These are phyloP conservation scores for Sardinella longiceps DNA, from an alignment of 2,797 vertebrate species.

Conservation along the genomic window DNA sequence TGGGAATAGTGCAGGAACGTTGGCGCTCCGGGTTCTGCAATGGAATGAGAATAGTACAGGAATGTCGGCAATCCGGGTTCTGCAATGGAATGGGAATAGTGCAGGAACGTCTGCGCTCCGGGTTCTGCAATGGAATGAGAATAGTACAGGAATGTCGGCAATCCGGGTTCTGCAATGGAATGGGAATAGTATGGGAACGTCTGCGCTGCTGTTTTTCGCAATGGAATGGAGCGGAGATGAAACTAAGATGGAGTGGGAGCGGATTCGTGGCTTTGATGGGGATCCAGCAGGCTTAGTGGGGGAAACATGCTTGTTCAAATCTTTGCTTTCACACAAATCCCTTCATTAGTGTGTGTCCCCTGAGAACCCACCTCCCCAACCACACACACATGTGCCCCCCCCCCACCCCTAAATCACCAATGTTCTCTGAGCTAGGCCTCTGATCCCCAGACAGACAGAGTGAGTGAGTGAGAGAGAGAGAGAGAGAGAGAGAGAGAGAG, in stretches of 20 bases:
- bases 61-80: no score
- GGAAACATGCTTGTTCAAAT: neutral
- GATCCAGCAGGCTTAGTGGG: neutral
- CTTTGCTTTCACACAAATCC: conserved; percentile 4
- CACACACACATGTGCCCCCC: neutral
- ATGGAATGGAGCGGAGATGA: neutral
- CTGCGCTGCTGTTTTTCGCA: neutral
- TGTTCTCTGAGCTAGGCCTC: neutral
- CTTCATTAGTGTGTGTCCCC: neutral
- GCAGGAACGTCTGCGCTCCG: no score
- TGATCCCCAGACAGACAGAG: conserved; percentile 8
- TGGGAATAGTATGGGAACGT: neutral
- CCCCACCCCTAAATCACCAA: neutral
- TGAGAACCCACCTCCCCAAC: neutral
- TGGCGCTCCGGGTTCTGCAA: neutral
- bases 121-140: no score
- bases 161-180: neutral
- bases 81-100: no score
- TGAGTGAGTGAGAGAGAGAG: neutral
- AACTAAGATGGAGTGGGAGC: neutral
- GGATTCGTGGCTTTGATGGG: neutral
- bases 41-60: neutral
- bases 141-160: no score
- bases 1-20: no score
- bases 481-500: neutral